Conservation (phyloP, 2,113 vertebrate genomes). For the Tricholaema leucomelas region DNA sequence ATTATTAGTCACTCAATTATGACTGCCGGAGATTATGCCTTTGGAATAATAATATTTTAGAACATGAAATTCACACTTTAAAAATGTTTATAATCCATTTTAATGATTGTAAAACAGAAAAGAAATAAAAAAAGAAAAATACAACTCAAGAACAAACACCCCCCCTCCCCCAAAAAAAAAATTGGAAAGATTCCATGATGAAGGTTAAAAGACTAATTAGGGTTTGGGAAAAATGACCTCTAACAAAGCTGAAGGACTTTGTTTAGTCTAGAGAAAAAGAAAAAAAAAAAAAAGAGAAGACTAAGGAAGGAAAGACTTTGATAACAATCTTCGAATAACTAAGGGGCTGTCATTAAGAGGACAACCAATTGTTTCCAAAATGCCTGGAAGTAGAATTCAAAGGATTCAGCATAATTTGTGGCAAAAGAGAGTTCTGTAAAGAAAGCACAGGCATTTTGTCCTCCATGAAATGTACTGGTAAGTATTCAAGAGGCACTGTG, state of each 20-base stretch:
- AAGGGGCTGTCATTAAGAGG: not conserved
- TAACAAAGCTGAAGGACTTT: not conserved
- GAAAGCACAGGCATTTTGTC: not conserved
- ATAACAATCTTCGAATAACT: slow-evolving; percentile 7
- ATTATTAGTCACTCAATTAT: not conserved
- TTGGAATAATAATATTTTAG: not conserved
- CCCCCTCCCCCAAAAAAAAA: too few species aligned
- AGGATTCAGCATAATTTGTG: not conserved
- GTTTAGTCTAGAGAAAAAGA: slow-evolving; percentile 39
- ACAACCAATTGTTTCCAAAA: not conserved
- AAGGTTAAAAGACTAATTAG: not conserved
- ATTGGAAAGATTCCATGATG: not conserved
- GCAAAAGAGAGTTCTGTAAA: not conserved
- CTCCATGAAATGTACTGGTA: not conserved
- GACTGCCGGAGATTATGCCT: not conserved
- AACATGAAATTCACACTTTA: not conserved
- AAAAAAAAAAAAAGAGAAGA: not conserved
- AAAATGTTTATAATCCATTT: not conserved
- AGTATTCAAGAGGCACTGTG: not conserved
- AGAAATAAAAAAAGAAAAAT: not conserved
- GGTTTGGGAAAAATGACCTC: not conserved
- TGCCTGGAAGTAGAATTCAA: not conserved
- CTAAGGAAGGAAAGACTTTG: not conserved
- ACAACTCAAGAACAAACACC: too few species aligned
- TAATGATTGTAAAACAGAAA: not conserved